phyloP scores from a whole-genome alignment of 1,140 invertebrate species.

The Andrena cerasifolii region DNA sequence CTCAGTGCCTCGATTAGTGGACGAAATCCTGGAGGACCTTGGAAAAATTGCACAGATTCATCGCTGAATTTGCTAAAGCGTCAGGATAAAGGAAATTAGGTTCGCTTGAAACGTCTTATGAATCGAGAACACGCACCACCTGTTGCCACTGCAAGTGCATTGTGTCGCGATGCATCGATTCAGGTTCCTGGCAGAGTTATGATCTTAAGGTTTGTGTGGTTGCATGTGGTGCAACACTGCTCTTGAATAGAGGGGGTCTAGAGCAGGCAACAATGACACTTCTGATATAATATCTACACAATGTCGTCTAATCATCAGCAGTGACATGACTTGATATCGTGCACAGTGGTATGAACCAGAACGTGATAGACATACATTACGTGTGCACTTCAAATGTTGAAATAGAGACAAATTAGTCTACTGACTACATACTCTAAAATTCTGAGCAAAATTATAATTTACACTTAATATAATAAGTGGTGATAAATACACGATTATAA shows the following conservation, averaged over 20 bases:
- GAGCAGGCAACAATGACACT: background rate
- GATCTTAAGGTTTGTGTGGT: background rate
- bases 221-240: background rate
- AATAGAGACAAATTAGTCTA: background rate
- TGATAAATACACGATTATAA: no score
- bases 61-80: background rate
- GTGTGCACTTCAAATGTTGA: background rate
- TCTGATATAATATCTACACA: background rate
- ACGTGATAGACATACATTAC: conserved; percentile 19
- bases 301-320: conserved; percentile 31
- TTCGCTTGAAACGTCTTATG: background rate
- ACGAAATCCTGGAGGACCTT: background rate
- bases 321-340: background rate
- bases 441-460: no score
- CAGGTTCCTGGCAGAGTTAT: background rate
- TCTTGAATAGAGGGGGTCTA: background rate
- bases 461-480: no score
- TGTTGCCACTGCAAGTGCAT: conserved; percentile 16
- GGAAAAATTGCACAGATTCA: background rate
- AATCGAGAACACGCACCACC: background rate
- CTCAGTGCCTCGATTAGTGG: no score
- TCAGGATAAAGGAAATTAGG: no score
- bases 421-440: no score
- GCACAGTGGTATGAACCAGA: background rate
- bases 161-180: background rate